Conservation (phyloP, 2,797 vertebrate genomes). For the Lepilemur ruficaudatus region DNA sequence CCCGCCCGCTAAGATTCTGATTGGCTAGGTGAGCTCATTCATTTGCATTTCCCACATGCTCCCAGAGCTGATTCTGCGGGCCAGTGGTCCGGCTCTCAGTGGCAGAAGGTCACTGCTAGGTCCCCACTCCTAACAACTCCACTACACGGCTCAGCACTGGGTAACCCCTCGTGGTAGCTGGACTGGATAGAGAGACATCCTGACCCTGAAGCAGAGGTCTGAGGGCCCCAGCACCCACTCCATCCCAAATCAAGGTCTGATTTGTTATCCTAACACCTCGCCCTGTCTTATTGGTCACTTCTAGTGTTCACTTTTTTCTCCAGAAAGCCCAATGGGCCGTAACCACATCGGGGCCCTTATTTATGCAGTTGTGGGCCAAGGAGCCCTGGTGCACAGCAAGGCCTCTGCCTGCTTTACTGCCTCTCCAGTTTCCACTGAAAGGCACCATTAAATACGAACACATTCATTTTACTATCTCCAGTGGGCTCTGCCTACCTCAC, state of each 20-base stretch:
- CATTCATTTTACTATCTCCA: conserved; percentile 69
- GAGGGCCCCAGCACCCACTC: not conserved
- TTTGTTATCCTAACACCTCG: conserved; percentile 20
- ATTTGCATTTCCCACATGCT: not conserved
- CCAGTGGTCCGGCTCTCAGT: not conserved
- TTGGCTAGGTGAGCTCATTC: not conserved
- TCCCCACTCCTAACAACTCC: too few species aligned
- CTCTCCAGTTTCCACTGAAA: conserved; percentile 80
- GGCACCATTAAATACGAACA: conserved; percentile 73
- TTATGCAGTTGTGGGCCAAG: conserved; percentile 74
- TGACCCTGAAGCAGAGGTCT: not conserved
- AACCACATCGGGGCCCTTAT: conserved; percentile 72
- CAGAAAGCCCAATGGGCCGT: conserved; percentile 66
- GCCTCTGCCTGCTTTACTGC: conserved; percentile 77
- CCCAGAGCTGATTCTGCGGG: rapidly evolving
- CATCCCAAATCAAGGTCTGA: not conserved
- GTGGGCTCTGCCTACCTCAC: not conserved
- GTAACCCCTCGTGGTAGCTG: not conserved
- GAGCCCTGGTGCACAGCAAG: conserved; percentile 68
- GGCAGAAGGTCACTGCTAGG: not conserved
- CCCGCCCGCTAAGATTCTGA: not conserved
- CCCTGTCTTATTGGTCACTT: conserved; percentile 50
- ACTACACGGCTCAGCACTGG: not conserved
- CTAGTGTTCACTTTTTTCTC: conserved; percentile 69
- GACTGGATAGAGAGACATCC: not conserved